Conservation (phyloP, 2,113 vertebrate species). For the Daboia siamensis region DNA sequence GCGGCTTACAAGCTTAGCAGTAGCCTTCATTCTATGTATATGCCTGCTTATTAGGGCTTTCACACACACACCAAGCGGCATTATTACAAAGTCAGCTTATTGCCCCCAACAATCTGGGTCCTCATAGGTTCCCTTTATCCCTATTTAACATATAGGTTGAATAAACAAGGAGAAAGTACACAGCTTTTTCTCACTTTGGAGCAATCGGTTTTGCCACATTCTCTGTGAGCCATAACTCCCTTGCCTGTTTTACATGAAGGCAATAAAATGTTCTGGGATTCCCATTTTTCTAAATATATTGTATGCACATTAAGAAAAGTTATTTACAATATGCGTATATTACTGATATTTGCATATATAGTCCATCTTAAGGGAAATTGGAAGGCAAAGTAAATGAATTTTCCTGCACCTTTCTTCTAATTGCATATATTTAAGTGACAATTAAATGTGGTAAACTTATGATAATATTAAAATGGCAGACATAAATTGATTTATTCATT, state of each 20-base stretch:
- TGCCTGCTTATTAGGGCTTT: no score
- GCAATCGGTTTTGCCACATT: background rate
- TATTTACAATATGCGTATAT: background rate
- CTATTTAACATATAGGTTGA: background rate
- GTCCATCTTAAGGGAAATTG: background rate
- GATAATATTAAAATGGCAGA: background rate
- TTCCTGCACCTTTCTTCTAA: background rate
- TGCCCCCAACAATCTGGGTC: no score
- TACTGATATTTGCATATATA: background rate
- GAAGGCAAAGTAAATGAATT: background rate
- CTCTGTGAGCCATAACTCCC: background rate
- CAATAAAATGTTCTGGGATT: background rate
- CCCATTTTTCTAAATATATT: background rate
- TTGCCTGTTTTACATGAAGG: background rate
- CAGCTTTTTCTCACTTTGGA: background rate
- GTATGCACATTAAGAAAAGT: background rate
- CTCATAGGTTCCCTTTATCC: background rate
- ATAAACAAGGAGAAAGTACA: background rate
- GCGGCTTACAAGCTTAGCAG: no score
- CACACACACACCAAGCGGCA: no score
- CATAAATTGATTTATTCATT: background rate
- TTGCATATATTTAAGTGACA: background rate
- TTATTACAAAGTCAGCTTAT: no score
- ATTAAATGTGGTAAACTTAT: background rate
- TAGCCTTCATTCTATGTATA: no score